A percentile compares a stretch with the other conserved stretches of the same genome.
Evolutionary conservation across 2,888 invertebrate species (phyloP).

Genomic region (Holacanthella duospinosa): DNA sequence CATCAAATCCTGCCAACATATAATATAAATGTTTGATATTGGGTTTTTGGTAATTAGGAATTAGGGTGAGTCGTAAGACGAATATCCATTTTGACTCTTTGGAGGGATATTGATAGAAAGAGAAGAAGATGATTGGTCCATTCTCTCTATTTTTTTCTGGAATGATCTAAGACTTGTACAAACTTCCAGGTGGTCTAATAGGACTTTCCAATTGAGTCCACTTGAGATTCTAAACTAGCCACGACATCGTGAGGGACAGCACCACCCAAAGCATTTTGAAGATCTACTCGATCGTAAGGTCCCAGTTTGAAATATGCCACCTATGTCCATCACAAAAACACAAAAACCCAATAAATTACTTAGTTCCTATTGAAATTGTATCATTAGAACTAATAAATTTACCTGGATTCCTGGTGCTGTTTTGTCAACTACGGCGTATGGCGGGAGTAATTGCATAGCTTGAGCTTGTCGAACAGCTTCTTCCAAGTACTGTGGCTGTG

Average conservation of each 20-base stretch:
- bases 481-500: slow-evolving; percentile 27
- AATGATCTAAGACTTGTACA: not conserved
- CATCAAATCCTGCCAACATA: no score
- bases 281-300: slow-evolving; percentile 25
- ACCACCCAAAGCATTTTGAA: slow-evolving; percentile 21
- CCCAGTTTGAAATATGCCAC: slow-evolving; percentile 26
- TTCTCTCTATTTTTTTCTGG: no score
- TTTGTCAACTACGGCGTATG: slow-evolving; percentile 26
- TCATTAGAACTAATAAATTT: not conserved
- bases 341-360: not conserved
- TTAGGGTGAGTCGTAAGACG: not conserved
- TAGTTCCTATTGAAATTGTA: not conserved
- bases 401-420: slow-evolving; percentile 29
- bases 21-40: no score
- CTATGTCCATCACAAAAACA: slow-evolving; percentile 5
- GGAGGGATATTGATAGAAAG: no score
- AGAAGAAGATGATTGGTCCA: no score
- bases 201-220: slow-evolving; percentile 62
- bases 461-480: slow-evolving; percentile 30
- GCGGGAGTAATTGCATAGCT: slow-evolving; percentile 26
- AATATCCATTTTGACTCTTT: not conserved
- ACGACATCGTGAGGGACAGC: slow-evolving; percentile 71
- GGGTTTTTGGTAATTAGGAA: not conserved
- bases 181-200: slow-evolving; percentile 7
- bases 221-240: slow-evolving; percentile 72